Percentiles rank a stretch among this genome's conserved stretches.
Evolutionary conservation across 1,140 invertebrate genomes (phyloP).

Genomic region (Drosophila repleta): DNA sequence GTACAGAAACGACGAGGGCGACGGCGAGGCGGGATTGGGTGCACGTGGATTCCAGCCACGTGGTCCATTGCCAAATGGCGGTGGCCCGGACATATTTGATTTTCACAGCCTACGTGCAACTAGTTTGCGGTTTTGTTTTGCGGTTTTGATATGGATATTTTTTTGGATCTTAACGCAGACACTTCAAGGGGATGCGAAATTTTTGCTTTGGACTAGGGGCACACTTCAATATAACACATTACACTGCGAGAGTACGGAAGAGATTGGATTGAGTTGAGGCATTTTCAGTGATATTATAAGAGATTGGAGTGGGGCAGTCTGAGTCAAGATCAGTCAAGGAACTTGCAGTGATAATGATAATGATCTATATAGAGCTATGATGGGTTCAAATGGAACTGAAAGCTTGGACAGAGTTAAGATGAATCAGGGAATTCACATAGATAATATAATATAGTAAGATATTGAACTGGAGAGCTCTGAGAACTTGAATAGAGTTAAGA

Average conservation of each 20-base stretch:
- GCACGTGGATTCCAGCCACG: constrained; percentile 83
- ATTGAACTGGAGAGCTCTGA: no score
- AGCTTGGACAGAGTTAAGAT: no score
- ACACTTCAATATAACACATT: constrained; percentile 73
- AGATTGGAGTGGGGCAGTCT: no score
- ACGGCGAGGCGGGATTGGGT: constrained; percentile 72
- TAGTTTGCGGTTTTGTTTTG: constrained; percentile 3
- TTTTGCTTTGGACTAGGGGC: constrained; percentile 23
- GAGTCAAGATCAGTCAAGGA: no score
- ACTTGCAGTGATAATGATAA: no score
- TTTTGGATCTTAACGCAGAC: constrained; percentile 25
- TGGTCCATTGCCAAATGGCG: constrained; percentile 85
- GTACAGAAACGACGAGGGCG: constrained; percentile 86
- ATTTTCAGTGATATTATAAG: no score
- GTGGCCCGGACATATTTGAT: constrained; percentile 85
- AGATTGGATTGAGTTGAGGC: background rate
- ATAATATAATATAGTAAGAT: no score
- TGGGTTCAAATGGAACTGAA: no score
- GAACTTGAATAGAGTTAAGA: no score
- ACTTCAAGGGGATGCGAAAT: background rate
- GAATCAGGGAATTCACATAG: no score
- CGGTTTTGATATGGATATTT: background rate
- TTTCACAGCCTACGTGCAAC: constrained; percentile 18
- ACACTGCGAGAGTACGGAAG: constrained; percentile 49
- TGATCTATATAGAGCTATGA: no score